Percentiles rank a stretch among this genome's conserved stretches.
phyloP scores from a whole-genome alignment of 2,113 vertebrate genomes.

The Scortum barcoo region DNA sequence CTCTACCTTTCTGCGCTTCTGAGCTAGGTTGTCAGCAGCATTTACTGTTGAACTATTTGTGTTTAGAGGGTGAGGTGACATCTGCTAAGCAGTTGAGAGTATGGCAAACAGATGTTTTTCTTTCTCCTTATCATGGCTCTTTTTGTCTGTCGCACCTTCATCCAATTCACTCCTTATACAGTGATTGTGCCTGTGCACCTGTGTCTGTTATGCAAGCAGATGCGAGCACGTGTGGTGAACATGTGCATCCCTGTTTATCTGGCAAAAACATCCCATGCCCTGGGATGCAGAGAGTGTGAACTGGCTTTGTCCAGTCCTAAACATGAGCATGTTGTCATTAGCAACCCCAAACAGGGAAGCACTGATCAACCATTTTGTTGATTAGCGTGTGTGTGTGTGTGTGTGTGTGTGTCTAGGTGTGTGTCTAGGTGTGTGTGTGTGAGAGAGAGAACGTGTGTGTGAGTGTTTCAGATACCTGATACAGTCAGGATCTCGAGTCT shows the following conservation, averaged over 20 bases:
- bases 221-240: not conserved
- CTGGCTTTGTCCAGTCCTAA: slow-evolving; percentile 30
- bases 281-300: slow-evolving; percentile 49
- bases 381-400: slow-evolving; percentile 8
- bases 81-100: not conserved
- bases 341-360: slow-evolving; percentile 35
- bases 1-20: slow-evolving; percentile 12
- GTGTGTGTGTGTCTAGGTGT: slow-evolving; percentile 27
- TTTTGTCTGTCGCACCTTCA: not conserved
- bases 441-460: slow-evolving; percentile 4
- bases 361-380: slow-evolving; percentile 20
- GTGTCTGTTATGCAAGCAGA: slow-evolving; percentile 26
- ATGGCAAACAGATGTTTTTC: not conserved
- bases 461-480: slow-evolving; percentile 25
- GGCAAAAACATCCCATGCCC: slow-evolving; percentile 6
- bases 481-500: not conserved
- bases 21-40: slow-evolving; percentile 9
- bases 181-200: not conserved
- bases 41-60: slow-evolving; percentile 34
- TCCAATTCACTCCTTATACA: not conserved
- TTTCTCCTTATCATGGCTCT: not conserved
- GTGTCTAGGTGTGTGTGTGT: no score
- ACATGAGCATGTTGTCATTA: slow-evolving; percentile 57
- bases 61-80: slow-evolving; percentile 1
- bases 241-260: not conserved